phyloP scores from a whole-genome alignment of 2,797 vertebrate species.

The Euphonia xanthogaster region DNA sequence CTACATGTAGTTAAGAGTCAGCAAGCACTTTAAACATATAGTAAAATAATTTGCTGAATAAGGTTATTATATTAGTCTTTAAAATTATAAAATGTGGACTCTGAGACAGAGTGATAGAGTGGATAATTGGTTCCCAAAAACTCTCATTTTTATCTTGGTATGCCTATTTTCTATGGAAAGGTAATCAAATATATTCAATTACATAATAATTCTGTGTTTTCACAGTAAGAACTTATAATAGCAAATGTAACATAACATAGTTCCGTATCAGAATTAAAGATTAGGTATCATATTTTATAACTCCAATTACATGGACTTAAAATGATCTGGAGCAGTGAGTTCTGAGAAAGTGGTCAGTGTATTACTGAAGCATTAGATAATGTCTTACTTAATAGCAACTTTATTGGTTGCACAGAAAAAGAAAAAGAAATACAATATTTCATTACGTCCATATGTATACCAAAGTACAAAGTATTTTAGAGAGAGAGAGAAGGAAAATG shows the following conservation, averaged over 20 bases:
- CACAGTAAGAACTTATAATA: not conserved
- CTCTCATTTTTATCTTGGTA: not conserved
- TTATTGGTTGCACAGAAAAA: not conserved
- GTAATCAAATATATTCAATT: not conserved
- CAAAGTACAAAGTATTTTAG: not conserved
- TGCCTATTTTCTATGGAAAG: not conserved
- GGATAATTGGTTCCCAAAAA: not conserved
- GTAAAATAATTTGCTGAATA: not conserved
- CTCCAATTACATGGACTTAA: not conserved
- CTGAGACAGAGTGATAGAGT: not conserved
- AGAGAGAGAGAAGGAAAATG: not conserved
- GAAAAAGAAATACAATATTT: not conserved
- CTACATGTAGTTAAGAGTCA: not conserved
- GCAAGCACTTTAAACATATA: not conserved
- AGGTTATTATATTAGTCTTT: not conserved
- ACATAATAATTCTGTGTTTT: not conserved
- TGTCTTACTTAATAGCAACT: not conserved
- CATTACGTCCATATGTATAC: not conserved
- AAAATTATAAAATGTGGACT: not conserved
- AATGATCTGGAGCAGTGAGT: not conserved
- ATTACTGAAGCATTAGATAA: not conserved
- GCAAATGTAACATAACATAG: not conserved
- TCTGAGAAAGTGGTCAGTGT: not conserved
- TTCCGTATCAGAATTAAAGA: not conserved
- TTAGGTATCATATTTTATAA: not conserved